Evolutionary conservation across 2,797 vertebrate species (phyloP).

Genomic region (Falco biarmicus): DNA sequence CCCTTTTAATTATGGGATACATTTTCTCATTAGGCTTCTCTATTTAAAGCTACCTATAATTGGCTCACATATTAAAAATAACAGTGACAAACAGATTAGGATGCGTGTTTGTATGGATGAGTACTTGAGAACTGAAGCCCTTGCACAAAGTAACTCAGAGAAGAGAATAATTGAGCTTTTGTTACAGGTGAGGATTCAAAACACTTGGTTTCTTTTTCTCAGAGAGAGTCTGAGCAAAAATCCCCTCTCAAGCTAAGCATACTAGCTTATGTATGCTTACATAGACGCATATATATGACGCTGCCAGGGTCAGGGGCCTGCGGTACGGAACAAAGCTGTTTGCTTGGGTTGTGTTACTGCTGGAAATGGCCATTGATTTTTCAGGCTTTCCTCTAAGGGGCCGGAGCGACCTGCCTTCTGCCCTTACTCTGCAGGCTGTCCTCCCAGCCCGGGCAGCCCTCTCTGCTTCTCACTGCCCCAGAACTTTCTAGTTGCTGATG

Average conservation of each 20-base stretch:
- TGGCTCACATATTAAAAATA: conserved; percentile 69
- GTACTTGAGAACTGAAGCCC: conserved; percentile 22
- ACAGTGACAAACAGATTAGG: conserved; percentile 51
- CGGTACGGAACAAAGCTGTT: background rate
- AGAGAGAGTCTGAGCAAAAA: background rate
- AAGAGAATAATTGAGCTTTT: background rate
- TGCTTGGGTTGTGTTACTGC: background rate
- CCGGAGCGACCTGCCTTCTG: rapidly evolving
- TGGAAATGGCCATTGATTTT: background rate
- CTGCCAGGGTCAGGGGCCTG: background rate
- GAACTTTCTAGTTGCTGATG: background rate
- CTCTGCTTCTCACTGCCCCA: background rate
- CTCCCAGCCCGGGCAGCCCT: background rate
- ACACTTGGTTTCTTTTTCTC: background rate
- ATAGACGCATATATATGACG: too few species aligned
- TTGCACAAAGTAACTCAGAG: background rate
- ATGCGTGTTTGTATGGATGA: conserved; percentile 27
- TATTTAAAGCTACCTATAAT: conserved; percentile 72
- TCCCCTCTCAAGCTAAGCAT: background rate
- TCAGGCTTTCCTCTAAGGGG: background rate
- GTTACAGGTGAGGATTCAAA: conserved; percentile 1
- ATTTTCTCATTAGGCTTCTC: conserved; percentile 73
- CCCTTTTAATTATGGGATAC: conserved; percentile 64
- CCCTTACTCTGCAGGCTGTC: too few species aligned
- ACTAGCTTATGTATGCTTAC: too few species aligned